phyloP scores from a whole-genome alignment of 2,888 invertebrate genomes.

The Flexamia atlantica region DNA sequence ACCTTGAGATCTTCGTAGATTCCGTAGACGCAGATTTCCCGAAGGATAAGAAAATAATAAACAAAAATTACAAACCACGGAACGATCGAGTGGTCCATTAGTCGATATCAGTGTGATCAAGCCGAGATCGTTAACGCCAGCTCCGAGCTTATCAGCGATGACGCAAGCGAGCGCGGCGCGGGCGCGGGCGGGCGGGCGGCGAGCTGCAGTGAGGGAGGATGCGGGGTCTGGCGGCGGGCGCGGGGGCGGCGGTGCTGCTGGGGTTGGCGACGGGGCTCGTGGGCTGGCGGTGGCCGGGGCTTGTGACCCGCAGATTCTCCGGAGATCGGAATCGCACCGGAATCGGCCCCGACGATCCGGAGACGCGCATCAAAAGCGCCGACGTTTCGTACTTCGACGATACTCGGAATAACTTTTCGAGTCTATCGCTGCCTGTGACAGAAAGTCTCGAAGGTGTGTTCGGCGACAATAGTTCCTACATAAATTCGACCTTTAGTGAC shows the following conservation, averaged over 20 bases:
- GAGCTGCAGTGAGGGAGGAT: neutral
- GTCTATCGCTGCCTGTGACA: no score
- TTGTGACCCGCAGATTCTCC: no score
- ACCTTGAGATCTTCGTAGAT: no score
- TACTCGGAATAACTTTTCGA: no score
- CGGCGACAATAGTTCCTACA: neutral
- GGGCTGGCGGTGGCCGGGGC: neutral
- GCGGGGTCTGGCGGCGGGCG: neutral
- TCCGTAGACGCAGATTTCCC: no score
- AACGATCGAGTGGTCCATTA: neutral
- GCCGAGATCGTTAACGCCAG: slow-evolving; percentile 9
- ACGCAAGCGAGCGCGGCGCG: neutral
- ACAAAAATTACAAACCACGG: no score
- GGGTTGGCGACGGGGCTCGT: slow-evolving; percentile 10
- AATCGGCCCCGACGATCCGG: neutral
- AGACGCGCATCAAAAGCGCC: neutral
- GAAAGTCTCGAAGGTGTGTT: neutral
- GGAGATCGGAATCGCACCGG: neutral
- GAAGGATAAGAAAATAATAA: no score
- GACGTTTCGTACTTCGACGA: no score
- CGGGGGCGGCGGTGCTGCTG: neutral
- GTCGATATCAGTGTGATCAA: neutral
- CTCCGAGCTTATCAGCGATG: slow-evolving; percentile 1
- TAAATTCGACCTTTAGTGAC: neutral
- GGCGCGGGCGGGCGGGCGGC: neutral